Evolutionary conservation across 2,113 vertebrate genomes (phyloP).

Genomic region (Okapia johnstoni): DNA sequence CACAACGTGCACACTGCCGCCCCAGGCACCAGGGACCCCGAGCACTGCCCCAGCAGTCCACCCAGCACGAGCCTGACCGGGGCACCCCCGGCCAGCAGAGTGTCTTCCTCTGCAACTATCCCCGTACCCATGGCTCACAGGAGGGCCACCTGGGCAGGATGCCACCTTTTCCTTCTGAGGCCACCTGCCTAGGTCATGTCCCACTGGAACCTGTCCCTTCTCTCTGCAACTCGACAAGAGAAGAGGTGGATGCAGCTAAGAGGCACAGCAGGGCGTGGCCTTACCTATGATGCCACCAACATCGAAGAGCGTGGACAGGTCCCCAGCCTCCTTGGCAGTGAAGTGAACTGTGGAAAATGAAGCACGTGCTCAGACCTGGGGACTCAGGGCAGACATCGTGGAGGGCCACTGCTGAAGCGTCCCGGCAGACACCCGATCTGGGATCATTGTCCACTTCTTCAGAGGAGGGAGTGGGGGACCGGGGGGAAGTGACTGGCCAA

Average conservation of each 20-base stretch:
- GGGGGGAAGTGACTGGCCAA: not conserved
- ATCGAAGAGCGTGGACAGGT: conserved; percentile 96
- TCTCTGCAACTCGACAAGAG: not conserved
- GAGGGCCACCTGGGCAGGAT: not conserved
- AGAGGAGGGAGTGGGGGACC: not conserved
- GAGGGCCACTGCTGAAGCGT: not conserved
- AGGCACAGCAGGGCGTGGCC: not conserved
- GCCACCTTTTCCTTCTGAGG: not conserved
- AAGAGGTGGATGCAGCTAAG: rapidly evolving
- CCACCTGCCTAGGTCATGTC: not conserved
- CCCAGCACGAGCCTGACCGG: not conserved
- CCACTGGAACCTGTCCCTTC: not conserved
- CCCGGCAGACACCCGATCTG: too few relatives aligned
- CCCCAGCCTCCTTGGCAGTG: conserved; percentile 89
- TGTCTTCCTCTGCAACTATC: not conserved
- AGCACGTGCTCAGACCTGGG: not conserved
- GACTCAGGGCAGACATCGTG: not conserved
- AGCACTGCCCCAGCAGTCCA: not conserved
- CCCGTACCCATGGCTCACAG: not conserved
- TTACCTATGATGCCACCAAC: conserved; percentile 95
- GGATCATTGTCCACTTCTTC: not conserved
- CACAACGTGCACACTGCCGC: not conserved
- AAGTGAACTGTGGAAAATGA: conserved; percentile 87
- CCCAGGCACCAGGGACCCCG: not conserved
- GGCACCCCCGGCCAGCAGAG: not conserved